Evolutionary conservation across 2,113 vertebrate genomes (phyloP).

Genomic region (Phaethornis superciliosus): DNA sequence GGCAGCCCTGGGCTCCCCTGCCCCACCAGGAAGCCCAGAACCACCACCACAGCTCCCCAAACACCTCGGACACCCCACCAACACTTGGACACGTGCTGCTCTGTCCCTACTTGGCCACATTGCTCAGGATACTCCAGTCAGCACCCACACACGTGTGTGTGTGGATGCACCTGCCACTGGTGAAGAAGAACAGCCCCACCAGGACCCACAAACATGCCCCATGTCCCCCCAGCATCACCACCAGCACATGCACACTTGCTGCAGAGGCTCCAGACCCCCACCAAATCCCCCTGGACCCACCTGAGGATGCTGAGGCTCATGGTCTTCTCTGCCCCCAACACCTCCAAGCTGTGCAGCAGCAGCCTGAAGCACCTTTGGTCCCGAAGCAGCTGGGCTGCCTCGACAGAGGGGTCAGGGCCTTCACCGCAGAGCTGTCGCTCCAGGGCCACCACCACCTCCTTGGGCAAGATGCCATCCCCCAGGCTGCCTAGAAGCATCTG

Average conservation of each 20-base stretch:
- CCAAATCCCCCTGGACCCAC: slow-evolving; percentile 41
- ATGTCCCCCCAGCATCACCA: no score
- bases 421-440: slow-evolving; percentile 85
- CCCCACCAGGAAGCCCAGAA: accelerated
- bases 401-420: slow-evolving; percentile 59
- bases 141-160: accelerated
- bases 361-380: slow-evolving; percentile 84
- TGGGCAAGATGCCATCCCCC: slow-evolving; percentile 75
- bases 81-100: not conserved
- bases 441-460: slow-evolving; percentile 88
- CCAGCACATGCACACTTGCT: no score
- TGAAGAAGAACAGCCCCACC: not conserved
- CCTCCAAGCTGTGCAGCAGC: slow-evolving; percentile 83
- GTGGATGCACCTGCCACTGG: not conserved
- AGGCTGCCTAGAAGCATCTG: slow-evolving; percentile 78
- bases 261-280: no score
- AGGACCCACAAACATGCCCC: no score
- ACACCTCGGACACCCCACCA: not conserved
- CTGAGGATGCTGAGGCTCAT: slow-evolving; percentile 83
- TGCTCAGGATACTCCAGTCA: not conserved
- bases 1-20: not conserved
- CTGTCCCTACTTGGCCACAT: accelerated
- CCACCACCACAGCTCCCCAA: not conserved
- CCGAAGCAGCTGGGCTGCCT: slow-evolving; percentile 76
- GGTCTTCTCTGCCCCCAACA: slow-evolving; percentile 81